Percentiles rank a stretch among this genome's conserved stretches.
phyloP scores from a whole-genome alignment of 2,797 vertebrate species.

The Poeciliopsis turneri region DNA sequence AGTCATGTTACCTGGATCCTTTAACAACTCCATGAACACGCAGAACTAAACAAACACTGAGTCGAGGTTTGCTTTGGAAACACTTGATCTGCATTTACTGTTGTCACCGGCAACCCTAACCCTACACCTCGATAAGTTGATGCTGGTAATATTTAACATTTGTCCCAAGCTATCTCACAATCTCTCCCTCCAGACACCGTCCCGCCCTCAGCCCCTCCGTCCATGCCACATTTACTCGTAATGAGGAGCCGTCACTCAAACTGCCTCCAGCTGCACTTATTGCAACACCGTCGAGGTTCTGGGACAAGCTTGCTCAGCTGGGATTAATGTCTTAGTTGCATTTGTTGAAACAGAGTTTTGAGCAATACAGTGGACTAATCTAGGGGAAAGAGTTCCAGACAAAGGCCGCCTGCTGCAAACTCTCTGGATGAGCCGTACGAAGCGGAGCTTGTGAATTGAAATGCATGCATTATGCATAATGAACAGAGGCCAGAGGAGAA shows the following conservation, averaged over 20 bases:
- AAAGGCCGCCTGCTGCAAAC: slow-evolving; percentile 61
- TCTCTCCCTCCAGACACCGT: slow-evolving; percentile 14
- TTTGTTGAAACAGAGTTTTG: slow-evolving; percentile 62
- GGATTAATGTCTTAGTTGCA: slow-evolving; percentile 59
- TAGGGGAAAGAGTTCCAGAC: slow-evolving; percentile 61
- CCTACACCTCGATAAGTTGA: slow-evolving; percentile 27
- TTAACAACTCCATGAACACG: background rate
- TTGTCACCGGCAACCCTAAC: slow-evolving; percentile 1
- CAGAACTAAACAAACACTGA: background rate
- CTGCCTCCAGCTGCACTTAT: slow-evolving; percentile 54
- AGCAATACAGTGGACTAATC: slow-evolving; percentile 53
- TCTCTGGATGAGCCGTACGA: slow-evolving; percentile 45
- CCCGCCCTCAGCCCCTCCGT: slow-evolving; percentile 10
- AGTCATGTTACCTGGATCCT: background rate
- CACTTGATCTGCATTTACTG: background rate
- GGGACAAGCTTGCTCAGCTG: slow-evolving; percentile 58
- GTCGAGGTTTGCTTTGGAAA: background rate
- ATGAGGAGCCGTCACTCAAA: slow-evolving; percentile 70
- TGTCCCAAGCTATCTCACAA: slow-evolving; percentile 52
- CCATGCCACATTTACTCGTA: slow-evolving; percentile 64
- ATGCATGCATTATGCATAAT: slow-evolving; percentile 70
- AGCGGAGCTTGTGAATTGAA: slow-evolving; percentile 64
- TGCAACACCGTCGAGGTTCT: slow-evolving; percentile 61
- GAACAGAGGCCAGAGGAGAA: slow-evolving; percentile 55
- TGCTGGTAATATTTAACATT: slow-evolving; percentile 41